Percentiles rank a stretch among this genome's conserved stretches.
These are phyloP conservation scores for Chaenocephalus aceratus DNA, from an alignment of 2,113 vertebrate species.

Conservation along the genomic window DNA sequence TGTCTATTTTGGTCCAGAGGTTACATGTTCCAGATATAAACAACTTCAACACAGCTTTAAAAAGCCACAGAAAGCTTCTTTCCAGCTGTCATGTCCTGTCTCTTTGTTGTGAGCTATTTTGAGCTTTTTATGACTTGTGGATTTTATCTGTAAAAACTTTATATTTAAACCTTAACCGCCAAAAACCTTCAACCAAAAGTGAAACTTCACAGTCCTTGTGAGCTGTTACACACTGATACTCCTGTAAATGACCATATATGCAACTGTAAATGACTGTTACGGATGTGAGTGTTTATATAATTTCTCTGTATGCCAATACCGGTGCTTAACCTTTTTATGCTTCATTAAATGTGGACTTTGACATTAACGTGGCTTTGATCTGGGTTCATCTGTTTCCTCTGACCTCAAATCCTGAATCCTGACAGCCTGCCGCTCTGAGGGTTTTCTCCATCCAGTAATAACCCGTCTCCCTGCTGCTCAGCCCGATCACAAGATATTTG, in stretches of 20 bases:
- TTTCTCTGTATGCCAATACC: constrained; percentile 1
- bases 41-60: constrained; percentile 5
- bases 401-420: too few species aligned
- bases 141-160: neutral
- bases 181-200: neutral
- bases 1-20: neutral
- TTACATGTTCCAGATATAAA: constrained; percentile 11
- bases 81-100: neutral
- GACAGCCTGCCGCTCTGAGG: neutral
- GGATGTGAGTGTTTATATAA: constrained; percentile 18
- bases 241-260: constrained; percentile 13
- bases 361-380: neutral
- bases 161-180: neutral
- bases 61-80: neutral
- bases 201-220: too few species aligned
- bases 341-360: constrained; percentile 53
- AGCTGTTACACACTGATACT: neutral
- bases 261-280: constrained; percentile 26
- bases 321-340: constrained; percentile 28
- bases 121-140: neutral
- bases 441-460: constrained; percentile 2
- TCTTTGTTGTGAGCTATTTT: neutral
- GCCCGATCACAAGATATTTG: constrained; percentile 3
- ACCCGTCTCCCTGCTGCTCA: constrained; percentile 11
- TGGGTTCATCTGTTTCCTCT: constrained; percentile 11